Percentiles rank a stretch among this genome's conserved stretches.
Evolutionary conservation across 2,113 vertebrate genomes (phyloP).

Genomic region (Colius striatus): DNA sequence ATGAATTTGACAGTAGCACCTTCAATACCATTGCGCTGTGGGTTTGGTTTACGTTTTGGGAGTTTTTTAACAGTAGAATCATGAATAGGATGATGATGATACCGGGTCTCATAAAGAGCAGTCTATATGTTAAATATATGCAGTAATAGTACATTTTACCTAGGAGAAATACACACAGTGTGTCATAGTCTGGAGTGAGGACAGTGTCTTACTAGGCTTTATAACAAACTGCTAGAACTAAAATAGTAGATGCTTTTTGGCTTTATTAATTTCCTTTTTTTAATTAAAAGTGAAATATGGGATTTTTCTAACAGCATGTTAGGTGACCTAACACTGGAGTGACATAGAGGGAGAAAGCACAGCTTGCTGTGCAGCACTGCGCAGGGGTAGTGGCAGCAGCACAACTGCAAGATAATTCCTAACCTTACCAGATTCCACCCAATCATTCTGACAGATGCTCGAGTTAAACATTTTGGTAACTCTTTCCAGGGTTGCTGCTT

Average conservation of each 20-base stretch:
- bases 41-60: background rate
- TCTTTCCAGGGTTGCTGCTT: background rate
- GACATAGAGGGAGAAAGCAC: background rate
- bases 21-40: background rate
- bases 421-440: background rate
- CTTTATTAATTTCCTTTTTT: background rate
- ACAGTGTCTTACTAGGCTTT: background rate
- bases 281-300: background rate
- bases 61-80: background rate
- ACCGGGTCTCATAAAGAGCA: background rate
- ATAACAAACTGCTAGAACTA: background rate
- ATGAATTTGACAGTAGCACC: background rate
- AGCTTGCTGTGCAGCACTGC: background rate
- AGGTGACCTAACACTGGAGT: background rate
- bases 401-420: slow-evolving; percentile 25
- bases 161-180: background rate
- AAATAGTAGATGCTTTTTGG: background rate
- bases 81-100: background rate
- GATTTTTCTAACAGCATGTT: background rate
- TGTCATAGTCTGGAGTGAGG: background rate
- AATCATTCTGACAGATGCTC: background rate
- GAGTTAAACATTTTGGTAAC: slow-evolving; percentile 4
- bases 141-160: background rate
- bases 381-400: background rate
- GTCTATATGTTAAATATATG: background rate